phyloP scores from a whole-genome alignment of 2,888 invertebrate genomes.

The Diogma glabrata region DNA sequence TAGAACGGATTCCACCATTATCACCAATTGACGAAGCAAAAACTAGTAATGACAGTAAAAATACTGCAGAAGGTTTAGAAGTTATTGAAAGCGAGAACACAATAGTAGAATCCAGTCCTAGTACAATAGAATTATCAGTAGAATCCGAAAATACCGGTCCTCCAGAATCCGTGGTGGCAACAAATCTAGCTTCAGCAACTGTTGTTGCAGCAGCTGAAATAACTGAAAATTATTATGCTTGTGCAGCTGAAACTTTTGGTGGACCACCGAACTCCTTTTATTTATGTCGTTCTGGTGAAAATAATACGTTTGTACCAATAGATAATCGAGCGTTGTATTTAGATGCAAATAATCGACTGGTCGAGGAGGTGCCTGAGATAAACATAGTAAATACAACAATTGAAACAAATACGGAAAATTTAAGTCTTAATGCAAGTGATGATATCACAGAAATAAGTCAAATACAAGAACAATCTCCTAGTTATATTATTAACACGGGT shows the following conservation, averaged over 20 bases:
- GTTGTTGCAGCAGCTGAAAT: not conserved
- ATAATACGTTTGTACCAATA: slow-evolving; percentile 56
- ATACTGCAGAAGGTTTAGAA: no score
- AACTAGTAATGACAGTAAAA: not conserved
- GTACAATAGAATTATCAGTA: not conserved
- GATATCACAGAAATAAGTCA: slow-evolving; percentile 8
- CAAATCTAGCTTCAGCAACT: not conserved
- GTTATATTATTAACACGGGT: slow-evolving; percentile 14
- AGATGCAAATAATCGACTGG: slow-evolving; percentile 28
- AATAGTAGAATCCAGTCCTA: not conserved
- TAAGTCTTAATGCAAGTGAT: not conserved
- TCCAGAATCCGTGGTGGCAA: not conserved
- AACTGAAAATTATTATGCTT: slow-evolving; percentile 41
- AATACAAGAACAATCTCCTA: slow-evolving; percentile 9
- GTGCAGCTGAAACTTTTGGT: slow-evolving; percentile 60
- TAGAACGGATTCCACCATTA: not conserved
- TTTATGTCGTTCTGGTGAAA: slow-evolving; percentile 58
- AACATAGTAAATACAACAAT: slow-evolving; percentile 18
- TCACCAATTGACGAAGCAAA: not conserved
- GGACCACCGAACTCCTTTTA: slow-evolving; percentile 63
- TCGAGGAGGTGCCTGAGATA: slow-evolving; percentile 20
- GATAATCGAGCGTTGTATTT: slow-evolving; percentile 44
- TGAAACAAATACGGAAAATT: not conserved
- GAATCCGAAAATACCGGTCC: not conserved
- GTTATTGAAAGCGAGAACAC: no score